Base-by-base conservation (phyloP, 2,888 invertebrate genomes). In the Pogonocherus hispidulus region DNA sequence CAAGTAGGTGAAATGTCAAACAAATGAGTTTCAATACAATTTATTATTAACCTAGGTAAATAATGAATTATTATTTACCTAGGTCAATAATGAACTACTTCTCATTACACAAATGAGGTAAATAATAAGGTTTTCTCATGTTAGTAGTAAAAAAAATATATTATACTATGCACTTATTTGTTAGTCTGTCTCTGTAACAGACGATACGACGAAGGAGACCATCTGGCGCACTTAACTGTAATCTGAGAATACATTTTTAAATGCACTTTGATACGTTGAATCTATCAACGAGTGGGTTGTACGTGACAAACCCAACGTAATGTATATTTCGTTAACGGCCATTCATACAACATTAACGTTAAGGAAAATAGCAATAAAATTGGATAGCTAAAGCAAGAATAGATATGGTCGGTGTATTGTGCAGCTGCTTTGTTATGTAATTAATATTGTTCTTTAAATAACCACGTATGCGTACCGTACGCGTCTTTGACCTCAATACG, bases 271-370 rank as follows among this genome's bases (percentile, higher is more conserved):
- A 14, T 51, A 23, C n/a, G 32, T 11, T 11, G 32, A 8, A 8
- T 11, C 11, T 2, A 32, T 11, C 49, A 22, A 23, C 23, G 11
- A 51, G 23, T 51, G 16, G 22, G 5, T 11, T 16, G 1, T 52
- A 52, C 52, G 52, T 52, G 52, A 52, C 32, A 52, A 52, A 52
- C 16, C 8, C 18, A 32, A 52, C 52, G 52, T 52, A 52, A 41
- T 32, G 9, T 32, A 22, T n/a, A 6, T n/a, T 18, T 1, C 8
- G 14, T 51, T 23, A 23, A 23, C 23, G 23, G 23, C n/a, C 22
- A 51, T 51, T 51, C 22, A 51, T 6, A 51, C 22, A 52, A 52
- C 27, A 52, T 52, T 32, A 27, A 52, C 32, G 20, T 32, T 32
- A 6, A 32, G 22, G 22, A 23, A 51, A 51, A 51, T 14, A 51